These are phyloP conservation scores for Erethizon dorsatum DNA, from an alignment of 2,797 vertebrate species.

Conservation along the genomic window DNA sequence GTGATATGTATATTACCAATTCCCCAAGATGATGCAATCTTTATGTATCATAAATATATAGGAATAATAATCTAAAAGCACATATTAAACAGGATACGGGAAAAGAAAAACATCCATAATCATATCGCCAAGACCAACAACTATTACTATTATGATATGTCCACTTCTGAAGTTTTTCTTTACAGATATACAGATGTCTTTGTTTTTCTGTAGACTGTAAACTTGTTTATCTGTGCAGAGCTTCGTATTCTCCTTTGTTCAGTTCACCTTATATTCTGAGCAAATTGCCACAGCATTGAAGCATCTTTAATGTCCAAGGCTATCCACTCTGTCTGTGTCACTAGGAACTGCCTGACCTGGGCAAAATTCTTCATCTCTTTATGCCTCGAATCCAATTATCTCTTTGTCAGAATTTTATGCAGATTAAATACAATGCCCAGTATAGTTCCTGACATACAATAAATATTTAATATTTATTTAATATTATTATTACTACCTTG, in stretches of 20 bases:
- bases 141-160: not conserved
- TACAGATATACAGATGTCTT: not conserved
- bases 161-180: not conserved
- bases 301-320: not conserved
- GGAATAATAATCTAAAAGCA: not conserved
- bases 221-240: not conserved
- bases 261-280: not conserved
- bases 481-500: not conserved
- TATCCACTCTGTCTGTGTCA: not conserved
- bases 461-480: not conserved
- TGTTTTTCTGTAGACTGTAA: not conserved
- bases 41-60: not conserved
- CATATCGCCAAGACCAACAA: not conserved
- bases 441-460: not conserved
- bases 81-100: not conserved
- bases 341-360: not conserved
- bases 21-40: not conserved
- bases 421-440: not conserved
- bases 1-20: not conserved
- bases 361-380: not conserved
- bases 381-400: not conserved
- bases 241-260: not conserved
- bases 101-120: not conserved
- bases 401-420: not conserved
- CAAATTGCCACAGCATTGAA: not conserved